These are phyloP conservation scores for Cossypha polioptera DNA, from an alignment of 2,797 vertebrate genomes.

Conservation along the genomic window DNA sequence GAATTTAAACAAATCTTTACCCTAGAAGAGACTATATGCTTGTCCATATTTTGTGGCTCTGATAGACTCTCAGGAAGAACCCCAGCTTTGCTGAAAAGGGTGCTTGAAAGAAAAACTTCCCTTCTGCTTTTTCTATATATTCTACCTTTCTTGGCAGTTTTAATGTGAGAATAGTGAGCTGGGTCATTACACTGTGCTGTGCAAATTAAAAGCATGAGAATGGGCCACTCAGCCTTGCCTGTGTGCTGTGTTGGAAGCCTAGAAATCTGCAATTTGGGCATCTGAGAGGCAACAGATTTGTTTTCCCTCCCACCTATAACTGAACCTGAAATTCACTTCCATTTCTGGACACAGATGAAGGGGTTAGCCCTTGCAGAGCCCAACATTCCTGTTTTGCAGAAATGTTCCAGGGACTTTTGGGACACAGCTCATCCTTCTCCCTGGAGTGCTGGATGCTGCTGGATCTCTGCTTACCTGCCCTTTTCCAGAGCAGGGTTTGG, in stretches of 20 bases:
- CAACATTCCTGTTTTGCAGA: background rate
- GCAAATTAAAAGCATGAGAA: background rate
- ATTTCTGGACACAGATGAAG: background rate
- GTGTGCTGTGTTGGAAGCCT: background rate
- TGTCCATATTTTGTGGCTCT: background rate
- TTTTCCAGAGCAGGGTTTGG: conserved; percentile 83
- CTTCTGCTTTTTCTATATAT: background rate
- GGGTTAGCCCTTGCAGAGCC: background rate
- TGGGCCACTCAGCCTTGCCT: background rate
- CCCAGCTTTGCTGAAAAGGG: background rate
- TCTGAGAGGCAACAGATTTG: fast-evolving
- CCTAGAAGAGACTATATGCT: background rate
- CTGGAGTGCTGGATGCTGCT: fast-evolving
- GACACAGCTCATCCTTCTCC: background rate
- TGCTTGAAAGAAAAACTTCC: background rate
- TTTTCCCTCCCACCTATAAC: background rate
- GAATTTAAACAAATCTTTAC: background rate
- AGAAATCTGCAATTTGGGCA: background rate
- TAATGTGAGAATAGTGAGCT: background rate
- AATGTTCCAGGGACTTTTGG: background rate
- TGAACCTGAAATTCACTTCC: background rate
- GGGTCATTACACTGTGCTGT: background rate
- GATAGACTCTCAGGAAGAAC: background rate
- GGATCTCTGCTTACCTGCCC: conserved; percentile 79
- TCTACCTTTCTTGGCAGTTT: background rate